Base-by-base conservation (phyloP, 64 coral and sea anemone species). In the Actinia tenebrosa region DNA sequence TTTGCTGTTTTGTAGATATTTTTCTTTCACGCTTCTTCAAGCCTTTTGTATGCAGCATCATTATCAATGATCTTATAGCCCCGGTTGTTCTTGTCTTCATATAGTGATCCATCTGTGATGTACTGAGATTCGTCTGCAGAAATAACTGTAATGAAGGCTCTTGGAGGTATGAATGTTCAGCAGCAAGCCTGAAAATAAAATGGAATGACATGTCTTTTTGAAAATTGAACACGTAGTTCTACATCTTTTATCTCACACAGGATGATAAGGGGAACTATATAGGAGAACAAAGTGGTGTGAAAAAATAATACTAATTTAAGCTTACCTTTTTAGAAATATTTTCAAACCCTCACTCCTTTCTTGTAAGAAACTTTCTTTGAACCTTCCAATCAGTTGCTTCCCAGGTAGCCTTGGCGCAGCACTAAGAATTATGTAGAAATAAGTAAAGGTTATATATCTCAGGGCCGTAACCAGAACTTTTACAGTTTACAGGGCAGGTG, bases 361-460 rank as follows among this genome's bases (percentile, higher is more conserved):
- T 63, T 72, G 63, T 37, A 96, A 84, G 80, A 96, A 96, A 50
- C 69, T 90, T 3, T 96, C 94, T 87, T 96, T 96, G 47, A 96
- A 96, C 0, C 94, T 85, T 16, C 94, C 94, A 93, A 96, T 86
- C 64, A 93, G n/a, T 72, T 89, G 88, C 53, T 96, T 96, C 77
- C 88, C 71, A 47, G 94, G 94, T 2, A 96, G 91, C 30, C 72
- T 89, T 90, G 94, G 94, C 19, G 82, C 85, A 72, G 47, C 30
- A 17, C 94, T 96, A 42, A 13, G 10, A 58, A 58, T 58, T 11
- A 58, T 58, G 56, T 58, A 75, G 13, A 75, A 64, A 53, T 10
- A 53, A 46, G 16, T 37, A 37, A 37, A 37, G 30, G 30, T 37
- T 37, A 37, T 37, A 37, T 37, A 37, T 37, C 30, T 37, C 30